Evolutionary conservation across 2,113 vertebrate species (phyloP), one percentile per base, ranked within the genome.

Genomic region (Gallinago paraguaiae): DNA sequence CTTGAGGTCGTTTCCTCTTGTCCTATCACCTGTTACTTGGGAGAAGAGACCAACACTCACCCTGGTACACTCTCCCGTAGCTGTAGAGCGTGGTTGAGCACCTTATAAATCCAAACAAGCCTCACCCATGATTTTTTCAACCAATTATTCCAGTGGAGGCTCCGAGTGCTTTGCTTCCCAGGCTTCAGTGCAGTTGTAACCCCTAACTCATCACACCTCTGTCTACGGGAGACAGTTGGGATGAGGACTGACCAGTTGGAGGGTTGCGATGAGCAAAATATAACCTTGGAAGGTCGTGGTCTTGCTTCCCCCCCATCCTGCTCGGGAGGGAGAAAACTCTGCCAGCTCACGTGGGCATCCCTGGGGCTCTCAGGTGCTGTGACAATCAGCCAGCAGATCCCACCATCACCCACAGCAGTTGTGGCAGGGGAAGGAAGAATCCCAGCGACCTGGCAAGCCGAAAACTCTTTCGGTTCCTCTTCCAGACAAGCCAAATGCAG

Each of bases 141-240:
- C 3, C 31, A 39, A 3, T 22, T 35, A 1, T 11, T 54, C 10
- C 53, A 59, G 46, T 27, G 9, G 37, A 54, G 10, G 31, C 14
- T 75, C 24, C 9, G 48, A 64, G 18, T 28, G 14, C 22, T 22
- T 4, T 45, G 6, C 13, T 60, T 59, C 16, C 67, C 35, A 54
- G 0, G 0, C 51, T 48, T 33, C 75, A 67, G 41, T 14, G 41
- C 27, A 57, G 23, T 39, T 39, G 10, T 2, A 31, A 27, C 10
- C 23, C 50, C 61, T 35, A 74, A 81, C 13, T 74, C 28, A 53
- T 39, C 80, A 37, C 28, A 61, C 6, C 10, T 76, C 13, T 46
- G 48, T 3, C 50, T 57, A 4, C 2, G 3, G 46, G 37, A 82
- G 27, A 45, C 19, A 28, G 0, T 25, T 4, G 2, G 37, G 35